Base-by-base conservation (phyloP, 2,113 vertebrate species). In the Channa argus region DNA sequence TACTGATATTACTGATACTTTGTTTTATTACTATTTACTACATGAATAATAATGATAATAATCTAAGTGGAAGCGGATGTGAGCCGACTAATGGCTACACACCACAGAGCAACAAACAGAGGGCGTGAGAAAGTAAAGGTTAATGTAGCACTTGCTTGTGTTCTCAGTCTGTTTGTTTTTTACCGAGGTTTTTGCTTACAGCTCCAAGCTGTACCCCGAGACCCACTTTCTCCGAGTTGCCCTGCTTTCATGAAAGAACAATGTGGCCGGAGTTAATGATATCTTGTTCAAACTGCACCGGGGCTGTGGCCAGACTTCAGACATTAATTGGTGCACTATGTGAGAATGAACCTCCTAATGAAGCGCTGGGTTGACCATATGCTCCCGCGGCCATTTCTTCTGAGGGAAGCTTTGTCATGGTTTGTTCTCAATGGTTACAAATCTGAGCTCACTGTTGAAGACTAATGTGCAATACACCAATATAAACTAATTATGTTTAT, bases 281-380 rank as follows among this genome's bases (percentile, higher is more conserved):
- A 34, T 71, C 37, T 37, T 46, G 52, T 46, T 64, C 53, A 63
- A 77, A 82, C 59, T 79, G 67, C 64, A 38, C 63, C 58, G 56
- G 52, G 64, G 68, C 67, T 80, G 70, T 55, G 73, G 69, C 54
- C 41, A 38, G 61, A 65, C 76, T 81, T 33, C 8, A 71, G 51
- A 65, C 79, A 74, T 80, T 82, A 84, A 89, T 89, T 85, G 78
- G 77, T 66, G 76, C 71, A 76, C 82, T 86, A 82, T 77, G 73
- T 66, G 67, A 75, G 66, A 82, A 76, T 70, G 84, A 78, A 82
- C 41, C 74, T 71, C 68, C 70, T 86, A 91, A 89, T 90, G 83
- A 87, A 84, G 83, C 74, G 60, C 61, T 14, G 68, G 67, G 74
- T 63, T 65, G 79, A 79, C 85, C 51, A 38, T 51, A 37, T 53